Conservation (phyloP, 2,888 invertebrate species). For the Drosophila melanocephala region DNA sequence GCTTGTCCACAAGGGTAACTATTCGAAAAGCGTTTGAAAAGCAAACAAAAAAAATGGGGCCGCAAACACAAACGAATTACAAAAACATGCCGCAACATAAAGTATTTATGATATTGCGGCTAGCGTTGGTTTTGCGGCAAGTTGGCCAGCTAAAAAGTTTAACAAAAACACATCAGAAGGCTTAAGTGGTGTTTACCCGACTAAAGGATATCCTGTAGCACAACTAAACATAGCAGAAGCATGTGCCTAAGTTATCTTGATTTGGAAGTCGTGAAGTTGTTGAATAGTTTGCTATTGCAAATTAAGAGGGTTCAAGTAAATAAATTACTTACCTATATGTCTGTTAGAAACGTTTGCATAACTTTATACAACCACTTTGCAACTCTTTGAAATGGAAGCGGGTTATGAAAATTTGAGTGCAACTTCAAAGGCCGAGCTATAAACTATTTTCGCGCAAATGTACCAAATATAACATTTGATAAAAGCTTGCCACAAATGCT, state of each 20-base stretch:
- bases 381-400: neutral
- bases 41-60: conserved; percentile 32
- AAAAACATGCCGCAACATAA: conserved; percentile 70
- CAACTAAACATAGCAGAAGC: neutral
- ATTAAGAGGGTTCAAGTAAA: neutral
- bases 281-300: neutral
- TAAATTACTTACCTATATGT: neutral
- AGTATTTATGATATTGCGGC: conserved; percentile 77
- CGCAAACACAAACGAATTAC: conserved; percentile 45
- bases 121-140: conserved; percentile 41
- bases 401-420: conserved; percentile 18
- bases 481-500: conserved; percentile 61
- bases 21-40: conserved; percentile 41
- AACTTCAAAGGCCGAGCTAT: conserved; percentile 45
- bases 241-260: neutral
- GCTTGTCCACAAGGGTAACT: conserved; percentile 30
- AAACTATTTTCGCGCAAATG: conserved; percentile 66
- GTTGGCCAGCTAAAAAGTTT: conserved; percentile 39
- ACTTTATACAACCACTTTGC: neutral
- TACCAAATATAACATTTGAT: conserved; percentile 30
- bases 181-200: neutral
- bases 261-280: neutral
- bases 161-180: conserved; percentile 22
- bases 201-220: neutral
- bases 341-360: neutral